phyloP scores from a whole-genome alignment of 2,888 invertebrate genomes.

The Pristionchus exspectatus region DNA sequence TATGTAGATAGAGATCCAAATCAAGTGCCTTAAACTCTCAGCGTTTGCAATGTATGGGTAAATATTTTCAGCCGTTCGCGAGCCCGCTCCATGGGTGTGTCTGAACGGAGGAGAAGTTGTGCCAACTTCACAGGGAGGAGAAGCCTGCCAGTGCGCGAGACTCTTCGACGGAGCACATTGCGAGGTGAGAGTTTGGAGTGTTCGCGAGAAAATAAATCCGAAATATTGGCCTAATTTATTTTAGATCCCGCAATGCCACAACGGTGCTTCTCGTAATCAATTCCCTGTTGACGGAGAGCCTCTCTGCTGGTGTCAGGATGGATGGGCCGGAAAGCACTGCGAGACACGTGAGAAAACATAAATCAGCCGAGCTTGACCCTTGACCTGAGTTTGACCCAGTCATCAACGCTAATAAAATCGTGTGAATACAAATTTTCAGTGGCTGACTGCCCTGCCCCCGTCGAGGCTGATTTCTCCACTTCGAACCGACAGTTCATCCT shows the following conservation, averaged over 20 bases:
- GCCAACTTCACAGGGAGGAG: conserved; percentile 10
- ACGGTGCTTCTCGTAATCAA: conserved; percentile 45
- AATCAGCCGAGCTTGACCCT: too few species aligned
- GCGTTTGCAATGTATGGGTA: neutral
- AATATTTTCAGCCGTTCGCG: neutral
- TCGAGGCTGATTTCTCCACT: neutral
- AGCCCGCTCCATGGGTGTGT: conserved; percentile 13
- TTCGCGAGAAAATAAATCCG: neutral
- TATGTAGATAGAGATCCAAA: neutral
- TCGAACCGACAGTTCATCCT: neutral
- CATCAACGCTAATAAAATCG: neutral
- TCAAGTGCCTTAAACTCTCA: neutral
- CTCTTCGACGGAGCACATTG: conserved; percentile 44
- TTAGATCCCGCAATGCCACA: conserved; percentile 50
- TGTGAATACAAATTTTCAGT: neutral
- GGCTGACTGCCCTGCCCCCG: conserved; percentile 14
- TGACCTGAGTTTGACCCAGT: too few species aligned
- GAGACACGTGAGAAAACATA: conserved; percentile 26
- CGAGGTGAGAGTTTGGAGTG: conserved; percentile 11
- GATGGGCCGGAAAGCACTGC: conserved; percentile 46
- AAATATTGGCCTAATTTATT: neutral
- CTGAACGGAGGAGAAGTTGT: conserved; percentile 44
- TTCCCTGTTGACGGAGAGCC: conserved; percentile 40
- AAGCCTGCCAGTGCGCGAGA: conserved; percentile 34
- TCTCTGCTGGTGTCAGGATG: conserved; percentile 5